phyloP scores from a whole-genome alignment of 2,113 vertebrate genomes.

The Podarcis muralis region DNA sequence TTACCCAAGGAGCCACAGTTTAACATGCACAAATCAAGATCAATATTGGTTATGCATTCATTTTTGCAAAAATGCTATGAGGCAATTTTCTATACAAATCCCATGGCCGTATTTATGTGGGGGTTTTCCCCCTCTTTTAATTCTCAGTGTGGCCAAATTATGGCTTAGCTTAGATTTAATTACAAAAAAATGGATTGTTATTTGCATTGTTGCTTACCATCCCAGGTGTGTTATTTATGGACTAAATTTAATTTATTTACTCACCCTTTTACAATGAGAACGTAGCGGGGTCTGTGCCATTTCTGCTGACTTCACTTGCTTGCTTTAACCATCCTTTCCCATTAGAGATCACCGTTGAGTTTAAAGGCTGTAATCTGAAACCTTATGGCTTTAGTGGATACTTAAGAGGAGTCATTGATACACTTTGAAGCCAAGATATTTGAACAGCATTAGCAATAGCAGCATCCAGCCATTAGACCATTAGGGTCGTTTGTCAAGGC shows the following conservation, averaged over 20 bases:
- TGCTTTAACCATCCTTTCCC: constrained; percentile 58
- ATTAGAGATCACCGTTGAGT: constrained; percentile 63
- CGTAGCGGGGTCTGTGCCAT: constrained; percentile 29
- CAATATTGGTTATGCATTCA: constrained; percentile 76
- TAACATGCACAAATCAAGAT: constrained; percentile 78
- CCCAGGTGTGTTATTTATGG: constrained; percentile 64
- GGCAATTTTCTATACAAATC: constrained; percentile 70
- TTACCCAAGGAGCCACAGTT: constrained; percentile 74
- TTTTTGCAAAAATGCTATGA: constrained; percentile 71
- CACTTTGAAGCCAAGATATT: constrained; percentile 67
- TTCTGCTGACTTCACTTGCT: constrained; percentile 70
- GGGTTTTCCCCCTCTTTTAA: constrained; percentile 43
- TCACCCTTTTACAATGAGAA: constrained; percentile 44
- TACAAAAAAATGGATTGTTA: constrained; percentile 74
- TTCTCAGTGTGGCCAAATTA: constrained; percentile 59
- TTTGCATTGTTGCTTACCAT: constrained; percentile 68
- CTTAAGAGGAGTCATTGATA: constrained; percentile 66
- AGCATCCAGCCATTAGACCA: constrained; percentile 58
- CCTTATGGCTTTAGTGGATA: constrained; percentile 63
- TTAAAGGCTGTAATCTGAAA: constrained; percentile 68
- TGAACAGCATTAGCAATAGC: constrained; percentile 62
- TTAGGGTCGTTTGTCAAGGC: constrained; percentile 69
- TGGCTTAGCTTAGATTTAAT: constrained; percentile 69
- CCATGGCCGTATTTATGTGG: constrained; percentile 62
- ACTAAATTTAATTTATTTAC: constrained; percentile 65